Percentiles rank a stretch among this genome's conserved stretches.
These are phyloP conservation scores for Acanthacorydalis orientalis DNA, from an alignment of 2,888 invertebrate genomes.

Conservation along the genomic window DNA sequence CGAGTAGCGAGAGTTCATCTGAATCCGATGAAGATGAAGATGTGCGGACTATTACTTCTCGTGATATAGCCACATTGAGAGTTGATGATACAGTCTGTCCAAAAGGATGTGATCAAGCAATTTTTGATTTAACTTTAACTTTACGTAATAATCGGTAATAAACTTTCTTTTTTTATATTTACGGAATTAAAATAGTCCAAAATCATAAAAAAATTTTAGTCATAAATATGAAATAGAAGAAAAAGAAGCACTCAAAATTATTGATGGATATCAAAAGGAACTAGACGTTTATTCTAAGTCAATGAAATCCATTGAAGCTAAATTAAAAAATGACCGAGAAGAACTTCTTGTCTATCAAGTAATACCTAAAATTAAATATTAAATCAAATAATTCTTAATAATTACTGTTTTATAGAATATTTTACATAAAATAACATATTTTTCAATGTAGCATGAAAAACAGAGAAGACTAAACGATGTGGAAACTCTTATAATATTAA, in stretches of 20 bases:
- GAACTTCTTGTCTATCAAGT: slow-evolving; percentile 50
- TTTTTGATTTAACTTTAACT: slow-evolving; percentile 50
- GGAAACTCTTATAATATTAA: slow-evolving; percentile 46
- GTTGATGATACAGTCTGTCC: slow-evolving; percentile 59
- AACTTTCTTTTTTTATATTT: background rate
- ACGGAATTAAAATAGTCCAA: no score
- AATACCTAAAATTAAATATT: no score
- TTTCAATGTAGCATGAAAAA: slow-evolving; percentile 40
- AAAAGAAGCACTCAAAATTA: slow-evolving; percentile 34
- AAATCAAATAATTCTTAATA: background rate
- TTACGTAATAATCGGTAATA: slow-evolving; percentile 38
- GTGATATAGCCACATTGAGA: slow-evolving; percentile 45
- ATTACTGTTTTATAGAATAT: no score
- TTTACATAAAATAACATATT: background rate
- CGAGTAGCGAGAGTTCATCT: slow-evolving; percentile 3
- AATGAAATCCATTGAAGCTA: slow-evolving; percentile 34
- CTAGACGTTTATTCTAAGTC: slow-evolving; percentile 39
- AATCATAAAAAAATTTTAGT: slow-evolving; percentile 14
- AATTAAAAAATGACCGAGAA: slow-evolving; percentile 35
- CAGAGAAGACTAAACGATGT: slow-evolving; percentile 67
- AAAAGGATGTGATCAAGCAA: slow-evolving; percentile 44
- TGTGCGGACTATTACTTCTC: slow-evolving; percentile 41
- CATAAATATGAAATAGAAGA: slow-evolving; percentile 40
- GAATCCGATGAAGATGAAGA: slow-evolving; percentile 41
- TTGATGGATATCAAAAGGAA: slow-evolving; percentile 40